A percentile compares a stretch with the other conserved stretches of the same genome.
These are phyloP conservation scores for Valencia hispanica DNA, from an alignment of 2,797 vertebrate species.

Conservation along the genomic window DNA sequence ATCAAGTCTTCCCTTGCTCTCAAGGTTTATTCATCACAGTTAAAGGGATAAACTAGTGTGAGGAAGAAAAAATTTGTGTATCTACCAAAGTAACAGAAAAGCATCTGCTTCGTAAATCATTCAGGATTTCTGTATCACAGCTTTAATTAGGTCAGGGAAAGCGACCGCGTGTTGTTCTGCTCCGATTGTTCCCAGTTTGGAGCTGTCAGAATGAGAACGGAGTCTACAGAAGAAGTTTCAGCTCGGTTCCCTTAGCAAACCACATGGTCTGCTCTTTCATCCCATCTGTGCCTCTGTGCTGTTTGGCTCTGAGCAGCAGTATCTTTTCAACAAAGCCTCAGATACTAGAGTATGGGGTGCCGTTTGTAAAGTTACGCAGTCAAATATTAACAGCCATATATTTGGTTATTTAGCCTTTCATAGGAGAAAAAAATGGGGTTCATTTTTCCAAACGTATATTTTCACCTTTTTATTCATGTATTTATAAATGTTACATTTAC, in stretches of 20 bases:
- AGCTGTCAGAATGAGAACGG: constrained; percentile 1
- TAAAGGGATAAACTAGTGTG: constrained; percentile 53
- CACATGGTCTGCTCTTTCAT: constrained; percentile 35
- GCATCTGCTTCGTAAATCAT: constrained; percentile 36
- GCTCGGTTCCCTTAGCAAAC: constrained; percentile 22
- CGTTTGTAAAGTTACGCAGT: too few species aligned
- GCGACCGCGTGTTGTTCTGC: constrained; percentile 8
- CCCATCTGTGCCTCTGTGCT: constrained; percentile 55
- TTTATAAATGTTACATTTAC: too few species aligned
- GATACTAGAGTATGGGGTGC: background rate
- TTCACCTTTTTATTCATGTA: too few species aligned
- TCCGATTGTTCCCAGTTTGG: constrained; percentile 1
- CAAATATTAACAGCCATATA: too few species aligned
- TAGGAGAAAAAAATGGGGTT: too few species aligned
- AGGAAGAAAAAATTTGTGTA: constrained; percentile 28
- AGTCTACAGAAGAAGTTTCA: constrained; percentile 23
- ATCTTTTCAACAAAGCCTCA: background rate
- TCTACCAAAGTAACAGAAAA: constrained; percentile 30
- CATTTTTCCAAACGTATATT: too few species aligned
- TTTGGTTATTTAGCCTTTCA: too few species aligned
- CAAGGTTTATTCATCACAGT: constrained; percentile 47
- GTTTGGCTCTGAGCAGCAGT: constrained; percentile 2
- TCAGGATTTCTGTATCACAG: constrained; percentile 19
- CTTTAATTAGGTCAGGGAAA: constrained; percentile 43
- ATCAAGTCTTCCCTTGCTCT: constrained; percentile 34